phyloP scores from a whole-genome alignment of 2,797 vertebrate genomes.

The Pelochelys cantorii region DNA sequence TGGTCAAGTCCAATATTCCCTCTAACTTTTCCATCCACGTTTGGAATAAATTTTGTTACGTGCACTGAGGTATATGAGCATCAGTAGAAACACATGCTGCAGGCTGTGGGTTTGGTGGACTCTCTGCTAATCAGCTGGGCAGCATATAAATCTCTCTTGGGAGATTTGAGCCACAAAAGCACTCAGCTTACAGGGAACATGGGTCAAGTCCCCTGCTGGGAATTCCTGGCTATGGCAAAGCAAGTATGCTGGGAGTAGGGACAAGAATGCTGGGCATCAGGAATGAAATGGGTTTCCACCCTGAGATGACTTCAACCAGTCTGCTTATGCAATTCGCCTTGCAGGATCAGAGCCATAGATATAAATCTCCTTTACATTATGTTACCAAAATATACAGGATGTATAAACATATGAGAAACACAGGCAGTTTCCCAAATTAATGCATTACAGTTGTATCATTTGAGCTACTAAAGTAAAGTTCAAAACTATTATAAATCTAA shows the following conservation, averaged over 20 bases:
- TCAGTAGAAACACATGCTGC: too few relatives aligned
- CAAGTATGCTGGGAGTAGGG: neutral
- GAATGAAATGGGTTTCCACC: too few relatives aligned
- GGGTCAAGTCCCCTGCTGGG: neutral
- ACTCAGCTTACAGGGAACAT: too few relatives aligned
- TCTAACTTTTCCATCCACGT: too few relatives aligned
- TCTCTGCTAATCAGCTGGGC: too few relatives aligned
- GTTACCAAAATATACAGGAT: neutral
- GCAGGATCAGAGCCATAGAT: neutral
- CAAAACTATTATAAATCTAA: neutral
- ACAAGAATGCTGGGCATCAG: too few relatives aligned
- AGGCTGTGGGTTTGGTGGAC: too few relatives aligned
- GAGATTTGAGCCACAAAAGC: too few relatives aligned
- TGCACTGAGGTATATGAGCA: too few relatives aligned
- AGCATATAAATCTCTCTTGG: too few relatives aligned
- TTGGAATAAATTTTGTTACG: too few relatives aligned
- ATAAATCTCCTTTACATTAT: neutral
- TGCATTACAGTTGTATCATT: neutral
- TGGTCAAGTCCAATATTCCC: neutral
- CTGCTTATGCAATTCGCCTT: neutral
- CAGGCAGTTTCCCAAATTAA: neutral
- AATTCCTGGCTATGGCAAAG: neutral
- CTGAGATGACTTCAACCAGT: neutral
- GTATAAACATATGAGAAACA: neutral
- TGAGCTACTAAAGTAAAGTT: neutral